phyloP scores from a whole-genome alignment of 2,888 invertebrate species.

The Odontocolon sp. region DNA sequence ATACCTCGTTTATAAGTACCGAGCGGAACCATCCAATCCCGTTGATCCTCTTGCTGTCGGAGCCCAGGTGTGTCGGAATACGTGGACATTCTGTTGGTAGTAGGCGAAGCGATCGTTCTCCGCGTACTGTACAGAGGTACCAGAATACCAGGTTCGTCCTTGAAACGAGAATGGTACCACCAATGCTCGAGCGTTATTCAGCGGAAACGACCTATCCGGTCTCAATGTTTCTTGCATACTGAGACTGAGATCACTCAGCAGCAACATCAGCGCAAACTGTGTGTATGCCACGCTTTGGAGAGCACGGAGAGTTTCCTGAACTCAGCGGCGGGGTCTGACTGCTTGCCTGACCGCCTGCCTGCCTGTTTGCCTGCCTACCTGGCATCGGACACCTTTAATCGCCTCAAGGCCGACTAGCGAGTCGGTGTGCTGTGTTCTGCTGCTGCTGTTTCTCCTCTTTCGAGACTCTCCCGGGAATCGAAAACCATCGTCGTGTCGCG shows the following conservation, averaged over 20 bases:
- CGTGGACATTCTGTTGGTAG: conserved; percentile 7
- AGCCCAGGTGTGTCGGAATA: conserved; percentile 22
- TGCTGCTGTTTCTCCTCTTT: conserved; percentile 9
- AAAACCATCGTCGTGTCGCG: neutral
- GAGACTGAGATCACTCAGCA: neutral
- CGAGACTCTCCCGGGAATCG: conserved; percentile 7
- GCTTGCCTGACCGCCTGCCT: conserved; percentile 49
- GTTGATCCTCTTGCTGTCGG: conserved; percentile 23
- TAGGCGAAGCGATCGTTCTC: conserved; percentile 17
- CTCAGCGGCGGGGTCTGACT: conserved; percentile 55
- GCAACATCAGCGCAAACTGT: conserved; percentile 1
- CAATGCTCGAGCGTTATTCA: conserved; percentile 59
- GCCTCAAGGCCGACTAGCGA: conserved; percentile 72
- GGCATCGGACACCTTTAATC: conserved; percentile 68
- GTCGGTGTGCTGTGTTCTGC: conserved; percentile 39
- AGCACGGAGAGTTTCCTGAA: conserved; percentile 70
- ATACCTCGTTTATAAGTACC: neutral
- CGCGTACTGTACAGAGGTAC: conserved; percentile 28
- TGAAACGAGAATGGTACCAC: conserved; percentile 46
- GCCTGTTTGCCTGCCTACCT: conserved; percentile 56
- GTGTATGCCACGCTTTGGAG: conserved; percentile 66
- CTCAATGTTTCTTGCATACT: conserved; percentile 12
- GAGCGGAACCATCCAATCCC: conserved; percentile 22
- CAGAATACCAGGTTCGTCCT: conserved; percentile 52
- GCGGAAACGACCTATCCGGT: conserved; percentile 72